phyloP scores from a whole-genome alignment of 2,113 vertebrate genomes.

The Hepsetus odoe region DNA sequence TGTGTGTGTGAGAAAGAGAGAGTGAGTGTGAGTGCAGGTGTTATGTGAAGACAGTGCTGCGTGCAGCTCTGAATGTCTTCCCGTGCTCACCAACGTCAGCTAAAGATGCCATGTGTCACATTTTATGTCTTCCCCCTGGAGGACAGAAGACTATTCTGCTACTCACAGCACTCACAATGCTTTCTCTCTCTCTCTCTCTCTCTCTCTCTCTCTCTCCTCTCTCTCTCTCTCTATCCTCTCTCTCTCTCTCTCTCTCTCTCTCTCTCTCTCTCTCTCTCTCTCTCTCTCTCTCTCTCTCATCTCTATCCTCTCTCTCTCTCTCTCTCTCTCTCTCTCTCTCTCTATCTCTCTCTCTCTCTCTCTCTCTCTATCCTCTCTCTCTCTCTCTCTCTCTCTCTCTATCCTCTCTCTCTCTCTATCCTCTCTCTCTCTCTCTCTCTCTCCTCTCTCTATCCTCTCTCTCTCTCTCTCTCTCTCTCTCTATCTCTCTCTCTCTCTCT shows the following conservation, averaged over 20 bases:
- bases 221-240: too few species aligned
- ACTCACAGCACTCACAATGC: neutral
- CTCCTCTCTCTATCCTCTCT: too few species aligned
- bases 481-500: too few species aligned
- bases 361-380: too few species aligned
- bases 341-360: neutral
- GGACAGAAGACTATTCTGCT: constrained; percentile 6
- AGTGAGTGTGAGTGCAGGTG: too few species aligned
- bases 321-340: neutral
- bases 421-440: too few species aligned
- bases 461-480: too few species aligned
- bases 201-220: neutral
- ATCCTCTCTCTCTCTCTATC: too few species aligned
- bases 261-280: neutral
- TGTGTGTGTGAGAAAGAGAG: too few species aligned
- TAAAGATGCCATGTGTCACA: constrained; percentile 65
- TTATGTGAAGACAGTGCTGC: constrained; percentile 16
- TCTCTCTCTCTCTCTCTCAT: neutral
- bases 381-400: too few species aligned
- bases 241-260: neutral
- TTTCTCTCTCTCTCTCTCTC: neutral
- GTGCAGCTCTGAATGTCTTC: constrained; percentile 12
- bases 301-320: too few species aligned
- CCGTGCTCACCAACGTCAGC: neutral
- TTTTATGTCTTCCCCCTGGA: constrained; percentile 14